A percentile compares a stretch with the other conserved stretches of the same genome.
Conservation (phyloP, 2,113 vertebrate species). For the Urocolius indicus region DNA sequence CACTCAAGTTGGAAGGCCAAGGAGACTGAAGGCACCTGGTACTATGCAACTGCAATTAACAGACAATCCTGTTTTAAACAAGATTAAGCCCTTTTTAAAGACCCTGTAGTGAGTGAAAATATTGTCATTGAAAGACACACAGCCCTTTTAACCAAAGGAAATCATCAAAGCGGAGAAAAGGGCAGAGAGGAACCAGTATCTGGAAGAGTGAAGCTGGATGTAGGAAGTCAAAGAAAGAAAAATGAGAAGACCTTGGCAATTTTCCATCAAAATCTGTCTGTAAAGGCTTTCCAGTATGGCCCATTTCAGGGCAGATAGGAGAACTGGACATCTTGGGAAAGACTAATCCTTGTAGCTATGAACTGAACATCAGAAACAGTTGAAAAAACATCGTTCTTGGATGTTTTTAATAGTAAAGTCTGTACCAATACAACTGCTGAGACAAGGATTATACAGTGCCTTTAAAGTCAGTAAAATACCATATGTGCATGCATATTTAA, state of each 20-base stretch:
- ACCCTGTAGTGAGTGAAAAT: neutral
- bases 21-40: neutral
- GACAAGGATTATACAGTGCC: neutral
- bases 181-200: neutral
- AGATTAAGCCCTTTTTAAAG: neutral
- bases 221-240: neutral
- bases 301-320: neutral
- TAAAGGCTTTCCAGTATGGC: neutral
- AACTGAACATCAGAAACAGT: neutral
- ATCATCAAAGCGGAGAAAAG: neutral
- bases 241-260: neutral
- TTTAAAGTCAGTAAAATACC: neutral
- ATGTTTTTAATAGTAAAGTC: neutral
- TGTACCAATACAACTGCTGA: neutral
- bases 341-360: neutral
- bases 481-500: neutral
- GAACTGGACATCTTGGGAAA: neutral
- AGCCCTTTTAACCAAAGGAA: neutral
- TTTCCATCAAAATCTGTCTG: neutral
- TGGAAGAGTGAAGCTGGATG: neutral
- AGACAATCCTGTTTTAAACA: neutral
- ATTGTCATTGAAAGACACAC: neutral
- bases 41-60: neutral
- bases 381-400: neutral
- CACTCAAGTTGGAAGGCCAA: neutral